Conservation (phyloP, 2,888 invertebrate genomes). For the Dendrolimus houi region DNA sequence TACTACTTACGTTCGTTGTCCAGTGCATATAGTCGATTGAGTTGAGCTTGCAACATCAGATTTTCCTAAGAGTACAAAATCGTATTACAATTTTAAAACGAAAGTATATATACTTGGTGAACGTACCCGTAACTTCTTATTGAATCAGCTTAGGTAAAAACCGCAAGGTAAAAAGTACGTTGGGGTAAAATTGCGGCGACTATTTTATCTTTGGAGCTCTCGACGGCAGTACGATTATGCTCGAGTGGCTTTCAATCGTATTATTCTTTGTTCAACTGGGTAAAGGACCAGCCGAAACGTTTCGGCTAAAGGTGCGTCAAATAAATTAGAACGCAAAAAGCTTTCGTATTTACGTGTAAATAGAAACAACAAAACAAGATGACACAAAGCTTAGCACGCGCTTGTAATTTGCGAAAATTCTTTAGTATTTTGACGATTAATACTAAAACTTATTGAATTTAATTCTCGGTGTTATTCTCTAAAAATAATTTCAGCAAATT, state of each 20-base stretch:
- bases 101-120: constrained; percentile 10
- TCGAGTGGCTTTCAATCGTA: constrained; percentile 62
- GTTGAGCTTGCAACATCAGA: not conserved
- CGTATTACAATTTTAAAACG: not conserved
- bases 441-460: not conserved
- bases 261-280: constrained; percentile 64
- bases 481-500: too few relatives aligned
- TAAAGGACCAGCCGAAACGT: constrained; percentile 53
- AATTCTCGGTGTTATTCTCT: not conserved
- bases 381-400: constrained; percentile 17
- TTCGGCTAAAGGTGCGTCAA: constrained; percentile 53
- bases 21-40: too few relatives aligned
- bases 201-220: constrained; percentile 53
- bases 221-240: constrained; percentile 54
- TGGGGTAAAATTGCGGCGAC: constrained; percentile 53
- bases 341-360: constrained; percentile 56
- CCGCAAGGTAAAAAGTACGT: constrained; percentile 43
- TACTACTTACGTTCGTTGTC: too few relatives aligned
- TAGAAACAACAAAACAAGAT: constrained; percentile 44
- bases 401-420: not conserved
- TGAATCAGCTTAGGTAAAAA: constrained; percentile 57
- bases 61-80: not conserved
- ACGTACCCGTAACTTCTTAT: constrained; percentile 43
- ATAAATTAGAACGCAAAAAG: constrained; percentile 55
- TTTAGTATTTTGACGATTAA: not conserved